Evolutionary conservation across 1,140 invertebrate genomes (phyloP), one percentile per base, ranked within the genome.

Genomic region (Coboldia fuscipes): DNA sequence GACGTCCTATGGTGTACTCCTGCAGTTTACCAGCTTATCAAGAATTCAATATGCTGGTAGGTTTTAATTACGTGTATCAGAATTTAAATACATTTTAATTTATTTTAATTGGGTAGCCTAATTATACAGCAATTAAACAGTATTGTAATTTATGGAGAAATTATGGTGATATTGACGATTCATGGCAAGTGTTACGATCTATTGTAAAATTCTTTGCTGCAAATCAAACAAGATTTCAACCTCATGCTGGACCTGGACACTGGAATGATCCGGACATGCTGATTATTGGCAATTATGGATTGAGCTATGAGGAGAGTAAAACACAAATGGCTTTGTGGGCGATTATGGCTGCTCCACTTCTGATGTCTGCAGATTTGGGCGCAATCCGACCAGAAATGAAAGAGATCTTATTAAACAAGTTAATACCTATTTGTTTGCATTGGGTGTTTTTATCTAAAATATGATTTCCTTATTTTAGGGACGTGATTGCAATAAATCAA

Each of bases 261-360:
- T 92, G 81, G 80, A 88, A 89, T 54, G 86, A 92, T 56, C 85
- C 85, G 1, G 85, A 92, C 51, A 85, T 86, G 84, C 53, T 86
- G 14, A 57, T 89, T 10, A 69, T 86, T 45, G 88, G 88, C 12
- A 88, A 93, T 53, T 85, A 66, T 56, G 86, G 83, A 3, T 50
- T 93, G 13, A 83, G 75, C 35, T 65, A 70, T 39, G 77, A 83
- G 39, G 83, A 92, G 58, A 70, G 77, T 33, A 69, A 74, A 49
- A 62, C 73, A 0, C 88, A 93, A 61, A 84, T 93, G 78, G 80
- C 83, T 0, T 62, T 93, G 38, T 93, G 88, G 88, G 70, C 80
- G 2, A 71, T 93, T 29, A 62, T 88, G 54, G 81, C 85, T 0
- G 77, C 86, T 0, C 88, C 88, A 0, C 55, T 93, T 0, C 68